Conservation (phyloP, 2,888 invertebrate species). For the Melinopterus prodromus region DNA sequence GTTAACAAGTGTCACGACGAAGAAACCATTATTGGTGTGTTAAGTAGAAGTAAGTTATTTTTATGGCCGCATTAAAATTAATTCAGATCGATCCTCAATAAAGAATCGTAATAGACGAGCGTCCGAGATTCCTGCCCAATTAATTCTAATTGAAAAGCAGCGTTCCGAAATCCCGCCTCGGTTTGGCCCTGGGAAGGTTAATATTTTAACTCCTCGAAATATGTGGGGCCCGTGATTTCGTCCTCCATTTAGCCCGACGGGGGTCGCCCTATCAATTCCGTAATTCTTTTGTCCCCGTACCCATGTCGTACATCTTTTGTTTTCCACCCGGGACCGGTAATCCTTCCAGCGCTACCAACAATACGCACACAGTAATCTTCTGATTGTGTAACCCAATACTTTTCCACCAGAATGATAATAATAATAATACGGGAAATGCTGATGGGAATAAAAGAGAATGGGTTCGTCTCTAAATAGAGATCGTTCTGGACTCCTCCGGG, state of each 20-base stretch:
- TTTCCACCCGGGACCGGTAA: not conserved
- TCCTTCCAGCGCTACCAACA: not conserved
- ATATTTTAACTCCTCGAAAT: not conserved
- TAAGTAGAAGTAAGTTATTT: not conserved
- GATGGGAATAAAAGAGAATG: not conserved
- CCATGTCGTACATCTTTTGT: not conserved
- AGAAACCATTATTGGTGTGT: not conserved
- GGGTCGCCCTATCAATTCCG: not conserved
- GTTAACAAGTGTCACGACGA: not conserved
- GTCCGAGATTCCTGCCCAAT: not conserved
- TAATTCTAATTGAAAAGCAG: not conserved
- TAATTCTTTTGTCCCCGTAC: not conserved
- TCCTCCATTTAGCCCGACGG: not conserved
- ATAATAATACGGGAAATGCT: not conserved
- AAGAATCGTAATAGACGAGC: not conserved
- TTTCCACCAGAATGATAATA: not conserved
- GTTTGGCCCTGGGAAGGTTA: not conserved
- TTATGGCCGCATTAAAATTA: not conserved
- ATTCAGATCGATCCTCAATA: not conserved
- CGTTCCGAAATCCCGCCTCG: not conserved
- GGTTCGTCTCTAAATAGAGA: not conserved
- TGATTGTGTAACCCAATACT: not conserved
- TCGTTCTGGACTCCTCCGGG: conserved; percentile 15
- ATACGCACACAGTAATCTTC: not conserved
- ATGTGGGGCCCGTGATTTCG: not conserved